Evolutionary conservation across 2,797 vertebrate species (phyloP), one percentile per base, ranked within the genome.

Genomic region (Euthynnus affinis): DNA sequence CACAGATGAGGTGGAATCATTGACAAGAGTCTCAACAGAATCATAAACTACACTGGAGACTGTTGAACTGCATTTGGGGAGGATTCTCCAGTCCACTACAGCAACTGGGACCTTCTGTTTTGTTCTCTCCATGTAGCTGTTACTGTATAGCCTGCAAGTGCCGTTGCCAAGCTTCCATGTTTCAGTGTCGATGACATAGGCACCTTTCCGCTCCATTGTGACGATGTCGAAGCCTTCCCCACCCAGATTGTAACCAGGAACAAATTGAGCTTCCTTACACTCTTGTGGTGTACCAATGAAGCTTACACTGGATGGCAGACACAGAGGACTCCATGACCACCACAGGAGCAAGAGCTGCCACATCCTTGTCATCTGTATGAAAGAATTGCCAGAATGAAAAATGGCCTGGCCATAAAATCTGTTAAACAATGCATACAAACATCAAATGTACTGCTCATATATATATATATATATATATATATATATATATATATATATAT

Each of bases 171-270:
- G 74, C 1, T 89, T 42, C 91, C 91, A 94, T 1, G 32, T 71
- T 29, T 89, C 88, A 25, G 84, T 86, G 42, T 95, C 86, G 1
- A 95, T 86, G 10, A 93, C 83, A 20, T 82, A 94, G 40, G 90
- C 82, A 0, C 89, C 88, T 73, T 91, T 91, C 18, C 87, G 91
- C 66, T 81, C 42, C 93, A 96, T 94, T 2, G 67, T 95, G 58
- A 95, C 95, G 14, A 97, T 94, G 25, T 97, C 91, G 4, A 96
- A 82, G 1, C 96, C 96, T 65, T 96, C 95, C 5, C 96, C 96
- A 0, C 92, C 95, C 75, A 96, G 86, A 78, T 90, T 87, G 0
- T 93, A 83, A 4, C 96, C 96, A 0, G 96, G 96, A 22, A 93
- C 89, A 0, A 94, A 93, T 1, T 2, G 15, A 1, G 67, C 84